A percentile compares a stretch with the other conserved stretches of the same genome.
Conservation (phyloP, 2,113 vertebrate species). For the Cynoglossus semilaevis region DNA sequence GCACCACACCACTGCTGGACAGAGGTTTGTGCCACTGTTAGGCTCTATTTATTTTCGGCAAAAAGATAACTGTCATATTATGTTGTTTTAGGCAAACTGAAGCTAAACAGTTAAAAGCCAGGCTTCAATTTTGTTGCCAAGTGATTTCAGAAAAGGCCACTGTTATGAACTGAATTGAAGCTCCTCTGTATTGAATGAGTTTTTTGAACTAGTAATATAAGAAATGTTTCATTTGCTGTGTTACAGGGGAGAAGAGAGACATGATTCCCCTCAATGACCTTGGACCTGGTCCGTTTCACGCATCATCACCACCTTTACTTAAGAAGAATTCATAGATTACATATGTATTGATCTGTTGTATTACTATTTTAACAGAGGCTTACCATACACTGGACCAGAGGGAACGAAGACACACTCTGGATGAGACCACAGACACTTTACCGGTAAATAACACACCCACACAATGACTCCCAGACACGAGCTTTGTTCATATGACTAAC, state of each 20-base stretch:
- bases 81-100: no score
- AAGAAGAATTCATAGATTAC: neutral
- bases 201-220: neutral
- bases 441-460: constrained; percentile 70
- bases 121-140: no score
- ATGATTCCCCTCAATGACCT: constrained; percentile 95
- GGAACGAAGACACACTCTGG: constrained; percentile 89
- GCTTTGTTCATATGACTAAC: constrained; percentile 42
- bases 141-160: no score
- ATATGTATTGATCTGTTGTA: neutral
- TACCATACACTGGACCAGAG: constrained; percentile 91
- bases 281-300: constrained; percentile 82
- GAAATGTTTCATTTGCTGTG: constrained; percentile 12
- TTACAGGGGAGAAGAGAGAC: constrained; percentile 87
- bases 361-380: constrained; percentile 66
- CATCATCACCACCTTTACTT: constrained; percentile 1
- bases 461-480: neutral
- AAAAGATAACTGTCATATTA: no score
- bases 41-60: no score
- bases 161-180: no score
- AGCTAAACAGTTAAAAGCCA: no score
- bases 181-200: no score
- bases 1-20: constrained; percentile 92
- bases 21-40: constrained; percentile 70
- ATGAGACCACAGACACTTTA: constrained; percentile 85